Percentiles rank a stretch among this genome's conserved stretches.
Conservation (phyloP, 2,797 vertebrate species). For the Danio albolineatus region DNA sequence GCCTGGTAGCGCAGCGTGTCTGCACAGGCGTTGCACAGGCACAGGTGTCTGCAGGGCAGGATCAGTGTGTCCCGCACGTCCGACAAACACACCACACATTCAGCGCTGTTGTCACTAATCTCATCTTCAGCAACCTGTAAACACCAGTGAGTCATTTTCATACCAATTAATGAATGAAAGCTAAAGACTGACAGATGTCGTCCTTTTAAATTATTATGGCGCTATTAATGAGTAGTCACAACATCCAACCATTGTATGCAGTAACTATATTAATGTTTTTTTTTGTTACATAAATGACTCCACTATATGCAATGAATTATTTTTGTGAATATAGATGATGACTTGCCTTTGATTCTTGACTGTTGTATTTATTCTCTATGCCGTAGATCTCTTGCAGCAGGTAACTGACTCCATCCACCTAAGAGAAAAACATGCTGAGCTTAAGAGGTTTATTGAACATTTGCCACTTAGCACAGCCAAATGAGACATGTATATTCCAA, state of each 20-base stretch:
- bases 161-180: constrained; percentile 3
- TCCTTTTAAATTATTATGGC: neutral
- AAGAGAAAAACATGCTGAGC: constrained; percentile 25
- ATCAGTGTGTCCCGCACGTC: constrained; percentile 97
- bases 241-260: neutral
- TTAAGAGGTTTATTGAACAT: neutral
- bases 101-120: constrained; percentile 97
- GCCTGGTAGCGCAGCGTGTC: constrained; percentile 97
- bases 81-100: constrained; percentile 97
- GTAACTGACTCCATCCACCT: constrained; percentile 99
- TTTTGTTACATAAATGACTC: neutral
- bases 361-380: constrained; percentile 99
- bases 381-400: constrained; percentile 99
- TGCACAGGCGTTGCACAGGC: constrained; percentile 93
- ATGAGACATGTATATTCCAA: neutral
- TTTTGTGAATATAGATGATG: neutral
- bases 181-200: neutral
- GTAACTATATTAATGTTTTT: constrained; percentile 4
- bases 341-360: constrained; percentile 70
- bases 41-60: constrained; percentile 94
- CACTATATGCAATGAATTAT: neutral
- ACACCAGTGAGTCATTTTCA: neutral
- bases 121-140: constrained; percentile 92
- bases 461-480: neutral
- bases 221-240: neutral